A percentile compares a stretch with the other conserved stretches of the same genome.
These are phyloP conservation scores for Etheostoma cragini DNA, from an alignment of 2,113 vertebrate genomes.

Conservation along the genomic window DNA sequence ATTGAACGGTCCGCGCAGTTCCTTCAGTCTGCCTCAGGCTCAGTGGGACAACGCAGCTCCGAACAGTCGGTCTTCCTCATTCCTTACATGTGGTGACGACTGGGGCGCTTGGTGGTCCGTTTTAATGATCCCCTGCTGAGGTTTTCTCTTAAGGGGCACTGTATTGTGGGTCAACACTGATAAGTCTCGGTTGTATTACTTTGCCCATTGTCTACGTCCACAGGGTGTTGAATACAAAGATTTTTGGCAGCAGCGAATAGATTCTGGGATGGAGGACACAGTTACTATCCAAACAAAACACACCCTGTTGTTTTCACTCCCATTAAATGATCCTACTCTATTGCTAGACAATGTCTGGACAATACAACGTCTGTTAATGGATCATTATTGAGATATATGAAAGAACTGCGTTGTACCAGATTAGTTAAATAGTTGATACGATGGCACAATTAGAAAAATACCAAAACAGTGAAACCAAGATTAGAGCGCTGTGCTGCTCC, in stretches of 20 bases:
- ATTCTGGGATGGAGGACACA: slow-evolving; percentile 19
- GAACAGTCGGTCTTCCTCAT: not conserved
- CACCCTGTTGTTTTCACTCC: slow-evolving; percentile 9
- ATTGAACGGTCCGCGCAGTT: slow-evolving; percentile 38
- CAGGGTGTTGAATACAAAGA: slow-evolving; percentile 9
- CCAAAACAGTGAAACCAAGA: no score
- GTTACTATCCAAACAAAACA: slow-evolving; percentile 18
- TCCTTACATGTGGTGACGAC: slow-evolving; percentile 2
- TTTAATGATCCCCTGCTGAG: slow-evolving; percentile 41
- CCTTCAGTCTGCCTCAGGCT: slow-evolving; percentile 23
- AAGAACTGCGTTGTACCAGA: not conserved
- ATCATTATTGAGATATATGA: slow-evolving; percentile 26
- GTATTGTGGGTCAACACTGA: slow-evolving; percentile 32
- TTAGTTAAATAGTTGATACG: slow-evolving; percentile 5
- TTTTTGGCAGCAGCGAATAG: not conserved
- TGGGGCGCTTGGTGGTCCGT: slow-evolving; percentile 1
- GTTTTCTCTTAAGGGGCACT: not conserved
- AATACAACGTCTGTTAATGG: not conserved
- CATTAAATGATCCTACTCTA: slow-evolving; percentile 6
- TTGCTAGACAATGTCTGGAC: slow-evolving; percentile 1
- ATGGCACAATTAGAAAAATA: slow-evolving; percentile 8
- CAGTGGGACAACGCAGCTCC: slow-evolving; percentile 24
- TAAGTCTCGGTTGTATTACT: slow-evolving; percentile 24
- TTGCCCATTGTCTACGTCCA: slow-evolving; percentile 24
- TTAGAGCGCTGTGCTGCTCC: not conserved